These are phyloP conservation scores for Bolborhynchus lineola DNA, from an alignment of 2,113 vertebrate genomes.

Conservation along the genomic window DNA sequence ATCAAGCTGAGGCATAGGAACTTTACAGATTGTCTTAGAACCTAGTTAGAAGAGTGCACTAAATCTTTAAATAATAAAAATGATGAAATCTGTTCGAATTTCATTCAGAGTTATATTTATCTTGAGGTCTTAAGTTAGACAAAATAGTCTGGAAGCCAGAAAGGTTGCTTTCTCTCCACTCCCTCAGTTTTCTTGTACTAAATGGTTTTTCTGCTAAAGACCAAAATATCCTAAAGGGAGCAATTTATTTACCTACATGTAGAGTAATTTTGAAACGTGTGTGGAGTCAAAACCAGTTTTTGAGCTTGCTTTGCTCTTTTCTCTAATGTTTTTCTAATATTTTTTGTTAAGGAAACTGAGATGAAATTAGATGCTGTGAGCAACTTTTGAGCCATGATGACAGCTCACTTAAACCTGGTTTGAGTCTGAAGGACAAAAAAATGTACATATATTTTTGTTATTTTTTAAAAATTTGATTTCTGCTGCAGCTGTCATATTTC, in stretches of 20 bases:
- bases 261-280: neutral
- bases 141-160: neutral
- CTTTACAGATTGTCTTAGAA: neutral
- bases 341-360: neutral
- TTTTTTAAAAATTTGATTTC: neutral
- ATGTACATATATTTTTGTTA: fast-evolving
- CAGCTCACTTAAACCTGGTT: neutral
- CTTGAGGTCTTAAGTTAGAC: neutral
- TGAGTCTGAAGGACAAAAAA: neutral
- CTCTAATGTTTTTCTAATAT: neutral
- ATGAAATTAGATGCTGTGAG: neutral
- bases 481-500: neutral
- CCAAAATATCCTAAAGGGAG: neutral
- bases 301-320: neutral
- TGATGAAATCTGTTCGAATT: neutral
- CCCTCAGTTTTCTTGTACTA: neutral
- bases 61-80: neutral
- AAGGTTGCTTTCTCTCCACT: neutral
- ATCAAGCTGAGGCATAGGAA: neutral
- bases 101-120: neutral
- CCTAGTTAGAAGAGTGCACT: neutral
- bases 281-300: neutral
- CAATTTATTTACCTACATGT: neutral
- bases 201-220: neutral
- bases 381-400: neutral